A percentile compares a stretch with the other conserved stretches of the same genome.
Conservation (phyloP, 2,113 vertebrate genomes). For the Scortum barcoo region DNA sequence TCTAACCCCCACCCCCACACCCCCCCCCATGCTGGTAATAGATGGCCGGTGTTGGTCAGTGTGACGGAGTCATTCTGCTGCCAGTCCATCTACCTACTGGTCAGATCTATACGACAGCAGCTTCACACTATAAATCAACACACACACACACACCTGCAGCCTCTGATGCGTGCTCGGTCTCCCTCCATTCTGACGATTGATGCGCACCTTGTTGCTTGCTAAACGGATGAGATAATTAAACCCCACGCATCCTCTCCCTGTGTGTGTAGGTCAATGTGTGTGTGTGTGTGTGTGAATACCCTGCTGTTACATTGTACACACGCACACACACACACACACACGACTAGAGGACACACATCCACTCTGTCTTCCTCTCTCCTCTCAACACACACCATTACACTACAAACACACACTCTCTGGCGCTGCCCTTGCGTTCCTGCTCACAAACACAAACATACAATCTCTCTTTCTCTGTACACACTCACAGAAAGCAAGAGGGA, state of each 20-base stretch:
- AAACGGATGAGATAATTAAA: conserved; percentile 73
- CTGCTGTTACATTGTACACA: conserved; percentile 31
- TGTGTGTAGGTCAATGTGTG: conserved; percentile 25
- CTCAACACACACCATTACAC: conserved; percentile 40
- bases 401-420: conserved; percentile 47
- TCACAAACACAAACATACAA: conserved; percentile 26
- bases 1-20: background rate
- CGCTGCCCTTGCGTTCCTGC: background rate
- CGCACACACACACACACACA: conserved; percentile 10
- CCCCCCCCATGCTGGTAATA: conserved; percentile 42
- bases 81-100: conserved; percentile 63
- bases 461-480: conserved; percentile 35
- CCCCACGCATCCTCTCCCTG: conserved; percentile 29
- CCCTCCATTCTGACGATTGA: conserved; percentile 59
- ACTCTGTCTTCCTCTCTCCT: conserved; percentile 17
- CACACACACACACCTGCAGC: conserved; percentile 31
- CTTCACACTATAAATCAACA: conserved; percentile 64
- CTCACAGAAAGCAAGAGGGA: conserved; percentile 11
- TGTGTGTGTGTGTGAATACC: conserved; percentile 17
- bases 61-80: conserved; percentile 62
- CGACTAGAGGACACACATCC: conserved; percentile 31
- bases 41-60: conserved; percentile 59
- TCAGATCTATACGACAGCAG: conserved; percentile 59
- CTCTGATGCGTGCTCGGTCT: conserved; percentile 1
- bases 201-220: conserved; percentile 65